Conservation (phyloP, 2,113 vertebrate species). For the Andinoacara biseriatus region DNA sequence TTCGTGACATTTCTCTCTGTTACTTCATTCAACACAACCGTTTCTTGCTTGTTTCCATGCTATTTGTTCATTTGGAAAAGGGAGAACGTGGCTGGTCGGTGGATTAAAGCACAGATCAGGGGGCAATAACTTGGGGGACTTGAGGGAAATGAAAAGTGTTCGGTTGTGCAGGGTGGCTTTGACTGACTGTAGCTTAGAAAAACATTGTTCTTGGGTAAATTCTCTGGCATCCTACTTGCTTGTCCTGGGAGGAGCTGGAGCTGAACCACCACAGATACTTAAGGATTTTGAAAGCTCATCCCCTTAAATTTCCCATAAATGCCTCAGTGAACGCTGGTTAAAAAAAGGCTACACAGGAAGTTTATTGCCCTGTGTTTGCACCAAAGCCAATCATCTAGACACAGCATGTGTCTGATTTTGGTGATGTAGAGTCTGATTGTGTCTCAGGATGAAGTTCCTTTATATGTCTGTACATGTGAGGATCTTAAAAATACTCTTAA, state of each 20-base stretch:
- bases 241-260: neutral
- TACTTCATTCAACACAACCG: neutral
- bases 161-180: slow-evolving; percentile 18
- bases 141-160: slow-evolving; percentile 56
- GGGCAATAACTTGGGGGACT: slow-evolving; percentile 49
- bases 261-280: slow-evolving; percentile 8
- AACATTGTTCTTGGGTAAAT: slow-evolving; percentile 59
- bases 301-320: slow-evolving; percentile 28
- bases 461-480: neutral
- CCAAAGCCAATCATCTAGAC: neutral
- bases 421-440: neutral
- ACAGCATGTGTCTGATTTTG: neutral
- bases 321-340: neutral
- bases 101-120: slow-evolving; percentile 35
- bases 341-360: neutral
- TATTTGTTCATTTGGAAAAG: neutral
- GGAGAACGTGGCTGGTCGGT: slow-evolving; percentile 3
- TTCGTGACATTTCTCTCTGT: neutral
- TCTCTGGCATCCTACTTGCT: slow-evolving; percentile 1
- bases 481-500: neutral
- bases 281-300: slow-evolving; percentile 35
- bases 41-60: slow-evolving; percentile 6
- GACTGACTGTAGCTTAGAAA: slow-evolving; percentile 30
- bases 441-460: neutral
- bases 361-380: slow-evolving; percentile 33